Base-by-base conservation (phyloP, 2,888 invertebrate species). In the Acronicta leporina region DNA sequence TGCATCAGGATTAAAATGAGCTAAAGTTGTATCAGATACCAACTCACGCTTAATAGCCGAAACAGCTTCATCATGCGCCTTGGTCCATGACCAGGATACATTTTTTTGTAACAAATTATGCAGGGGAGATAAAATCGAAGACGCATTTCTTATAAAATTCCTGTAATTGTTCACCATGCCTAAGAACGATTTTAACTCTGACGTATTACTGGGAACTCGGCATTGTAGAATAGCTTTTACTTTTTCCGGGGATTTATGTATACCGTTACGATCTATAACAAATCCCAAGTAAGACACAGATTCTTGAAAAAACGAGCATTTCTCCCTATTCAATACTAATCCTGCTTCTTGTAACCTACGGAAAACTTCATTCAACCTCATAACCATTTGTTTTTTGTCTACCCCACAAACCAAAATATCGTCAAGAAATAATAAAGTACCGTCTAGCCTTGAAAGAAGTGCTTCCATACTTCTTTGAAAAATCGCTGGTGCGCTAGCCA, bases 351-450 rank as follows among this genome's bases (percentile, higher is more conserved):
- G 41, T 30, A 51, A 33, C 16, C 51, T 51, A 15, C 30, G 27
- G 14, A 51, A 51, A 14, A 51, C 51, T 38, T 63, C 65, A 27
- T 27, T 27, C 27, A 27, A 27, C 27, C 27, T 27, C 1, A 7
- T 27, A 5, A 27, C 27, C 27, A 5, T 56, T 47, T 70, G 9
- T 35, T 25, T 10, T 14, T 15, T 70, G 30, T 45, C 30, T 0
- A 57, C 62, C 0, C 54, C 75, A 1, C 73, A 74, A 0, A 66
- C 11, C 35, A 65, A 73, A 8, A 85, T 71, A 47, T 84, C 82
- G 51, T 82, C 80, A 4, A 77, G 48, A 71, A 75, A 82, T 5
- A 42, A 9, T n/a, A 56, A 57, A 0, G 79, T 76, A 0, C 78
- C 80, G 0, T 76, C 73, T 27, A 81, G 51, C 0, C 68, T 76